phyloP scores from a whole-genome alignment of 2,888 invertebrate genomes.

The Incurvaria masculella region DNA sequence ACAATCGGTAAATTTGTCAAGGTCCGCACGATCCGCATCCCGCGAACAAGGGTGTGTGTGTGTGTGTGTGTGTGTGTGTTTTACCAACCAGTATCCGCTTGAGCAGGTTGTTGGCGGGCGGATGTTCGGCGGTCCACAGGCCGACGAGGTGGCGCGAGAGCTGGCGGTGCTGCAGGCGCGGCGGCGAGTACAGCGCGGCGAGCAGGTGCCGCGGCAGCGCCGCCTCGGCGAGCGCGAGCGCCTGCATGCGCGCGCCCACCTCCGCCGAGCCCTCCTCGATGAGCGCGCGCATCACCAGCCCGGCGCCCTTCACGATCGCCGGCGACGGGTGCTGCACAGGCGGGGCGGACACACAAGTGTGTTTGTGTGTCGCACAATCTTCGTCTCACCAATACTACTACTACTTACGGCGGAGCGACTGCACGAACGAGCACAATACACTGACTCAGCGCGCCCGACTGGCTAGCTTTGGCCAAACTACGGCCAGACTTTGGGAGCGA shows the following conservation, averaged over 20 bases:
- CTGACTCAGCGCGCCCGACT: too few relatives aligned
- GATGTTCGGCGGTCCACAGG: constrained; percentile 94
- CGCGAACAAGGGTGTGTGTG: too few relatives aligned
- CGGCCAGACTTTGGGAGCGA: too few relatives aligned
- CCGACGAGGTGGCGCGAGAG: constrained; percentile 89
- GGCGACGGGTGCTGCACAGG: constrained; percentile 92
- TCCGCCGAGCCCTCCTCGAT: constrained; percentile 96
- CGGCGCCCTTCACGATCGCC: constrained; percentile 98
- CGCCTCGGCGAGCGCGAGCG: constrained; percentile 93
- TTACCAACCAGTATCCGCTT: constrained; percentile 77
- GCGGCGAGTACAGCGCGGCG: constrained; percentile 87
- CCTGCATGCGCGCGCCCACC: constrained; percentile 92
- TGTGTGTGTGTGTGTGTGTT: too few relatives aligned
- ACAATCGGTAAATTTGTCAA: too few relatives aligned
- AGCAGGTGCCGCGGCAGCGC: constrained; percentile 91
- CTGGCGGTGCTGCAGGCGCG: constrained; percentile 82
- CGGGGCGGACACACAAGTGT: too few relatives aligned
- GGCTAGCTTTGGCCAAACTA: too few relatives aligned
- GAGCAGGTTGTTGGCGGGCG: constrained; percentile 83
- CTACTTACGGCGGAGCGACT: too few relatives aligned
- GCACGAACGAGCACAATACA: too few relatives aligned
- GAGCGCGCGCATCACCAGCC: constrained; percentile 93
- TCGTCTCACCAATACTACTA: too few relatives aligned
- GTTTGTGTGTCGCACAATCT: too few relatives aligned
- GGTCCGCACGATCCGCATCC: too few relatives aligned